Evolutionary conservation across 2,797 vertebrate species (phyloP).

Genomic region (Macropus fuliginosus): DNA sequence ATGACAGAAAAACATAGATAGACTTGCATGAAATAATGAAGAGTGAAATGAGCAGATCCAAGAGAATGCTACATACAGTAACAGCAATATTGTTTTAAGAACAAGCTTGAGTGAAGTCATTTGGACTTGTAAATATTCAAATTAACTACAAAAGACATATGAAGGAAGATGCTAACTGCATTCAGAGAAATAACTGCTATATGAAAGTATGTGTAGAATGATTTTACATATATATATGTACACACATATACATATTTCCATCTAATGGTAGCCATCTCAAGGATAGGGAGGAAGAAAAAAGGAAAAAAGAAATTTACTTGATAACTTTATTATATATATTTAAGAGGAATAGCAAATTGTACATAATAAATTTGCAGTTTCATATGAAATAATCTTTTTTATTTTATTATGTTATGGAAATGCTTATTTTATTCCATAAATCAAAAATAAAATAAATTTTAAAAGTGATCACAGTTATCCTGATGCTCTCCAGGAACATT

Average conservation of each 20-base stretch:
- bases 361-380: neutral
- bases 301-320: neutral
- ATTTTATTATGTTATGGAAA: neutral
- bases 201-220: neutral
- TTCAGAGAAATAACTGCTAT: neutral
- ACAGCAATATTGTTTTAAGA: neutral
- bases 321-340: neutral
- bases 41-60: neutral
- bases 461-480: neutral
- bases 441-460: neutral
- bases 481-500: conserved; percentile 29
- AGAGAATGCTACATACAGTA: neutral
- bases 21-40: neutral
- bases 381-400: neutral
- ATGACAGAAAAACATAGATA: neutral
- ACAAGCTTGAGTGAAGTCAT: neutral
- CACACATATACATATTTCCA: neutral
- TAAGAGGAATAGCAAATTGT: neutral
- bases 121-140: neutral
- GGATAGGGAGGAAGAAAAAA: neutral
- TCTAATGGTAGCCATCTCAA: neutral
- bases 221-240: neutral
- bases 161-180: neutral
- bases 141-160: neutral
- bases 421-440: neutral